Evolutionary conservation across 23 tunicate species (phyloP), one percentile per base, ranked within the genome.

Genomic region (Styela clava): DNA sequence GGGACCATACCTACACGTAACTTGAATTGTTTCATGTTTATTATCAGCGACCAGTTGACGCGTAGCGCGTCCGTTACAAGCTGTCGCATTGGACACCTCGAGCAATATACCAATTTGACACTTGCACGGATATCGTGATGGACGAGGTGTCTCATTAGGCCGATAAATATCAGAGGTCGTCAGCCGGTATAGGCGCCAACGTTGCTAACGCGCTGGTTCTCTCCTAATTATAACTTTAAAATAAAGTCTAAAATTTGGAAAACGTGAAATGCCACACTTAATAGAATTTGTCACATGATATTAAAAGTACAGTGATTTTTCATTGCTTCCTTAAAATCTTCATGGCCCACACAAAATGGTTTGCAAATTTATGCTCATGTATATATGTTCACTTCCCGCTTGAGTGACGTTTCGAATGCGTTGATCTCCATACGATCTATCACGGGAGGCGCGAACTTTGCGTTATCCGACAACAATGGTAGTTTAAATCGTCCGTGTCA

Each of bases 401-500:
- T 1, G 71, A 1, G 16, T 1, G 71, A 29, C 22, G 30, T 29
- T 24, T 1, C 31, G 24, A 67, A 67, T 22, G 71, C 71, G 30
- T 65, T 67, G 31, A 67, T 27, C 31, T 1, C 0, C 19, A 67
- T 1, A 1, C 30, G 31, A 67, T 67, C 2, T 25, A 67, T 67
- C 71, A 1, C 56, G 56, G 12, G 56, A 44, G 56, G 56, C 56
- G 56, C 56, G 56, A 44, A 44, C 56, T 27, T 22, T 67, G 31
- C 31, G 71, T 25, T 67, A 67, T 25, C 71, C 71, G 71, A 25
- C 71, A 67, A 67, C 71, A 67, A 67, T 67, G 31, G 71, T 25
- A 16, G 71, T 29, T 27, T 67, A 67, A 67, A 67, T 67, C 71
- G 71, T 67, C 71, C 71, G 71, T 67, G 71, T 67, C 71, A 1